Evolutionary conservation across 2,113 vertebrate species (phyloP), one percentile per base, ranked within the genome.

Genomic region (Hyaena hyaena): DNA sequence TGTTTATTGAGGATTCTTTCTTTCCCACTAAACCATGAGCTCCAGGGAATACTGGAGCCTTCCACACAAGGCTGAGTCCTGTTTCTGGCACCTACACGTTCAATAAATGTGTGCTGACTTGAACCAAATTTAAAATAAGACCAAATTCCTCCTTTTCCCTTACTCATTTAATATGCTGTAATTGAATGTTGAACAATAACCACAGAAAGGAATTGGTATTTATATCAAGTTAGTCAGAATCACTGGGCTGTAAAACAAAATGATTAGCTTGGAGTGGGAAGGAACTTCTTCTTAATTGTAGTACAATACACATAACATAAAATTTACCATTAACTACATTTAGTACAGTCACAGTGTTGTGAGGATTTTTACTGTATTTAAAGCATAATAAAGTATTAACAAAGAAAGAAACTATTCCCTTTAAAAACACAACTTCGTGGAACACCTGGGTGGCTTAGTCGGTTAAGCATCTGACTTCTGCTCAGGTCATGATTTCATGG

Each of bases 171-270:
- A 55, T 63, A 45, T 83, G 8, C 11, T 82, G 17, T 77, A 76
- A 88, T 21, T 90, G 50, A 95, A 93, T 63, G 74, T 19, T 93
- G 53, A 88, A 65, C 81, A 88, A 53, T 35, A 87, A 68, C 26
- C 28, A 69, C 26, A 77, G 68, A 82, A 82, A 87, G 33, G 10
- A 86, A 81, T 45, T 35, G 39, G 26, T 93, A 45, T 86, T 90
- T 90, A 43, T 87, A 93, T n/a, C 12, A 93, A 90, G 16, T 33
- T 68, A 43, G 11, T 81, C 63, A 83, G 68, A 83, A 82, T 65
- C 63, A 45, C 76, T 87, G 58, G 31, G 23, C 35, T 91, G 39
- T 91, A 10, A 87, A 82, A 90, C 24, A 84, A 82, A 90, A 73
- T 69, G 39, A 69, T 63, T 69, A 88, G 31, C 19, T 77, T 33